Conservation (phyloP, 2,888 invertebrate genomes). For the Allacma fusca region DNA sequence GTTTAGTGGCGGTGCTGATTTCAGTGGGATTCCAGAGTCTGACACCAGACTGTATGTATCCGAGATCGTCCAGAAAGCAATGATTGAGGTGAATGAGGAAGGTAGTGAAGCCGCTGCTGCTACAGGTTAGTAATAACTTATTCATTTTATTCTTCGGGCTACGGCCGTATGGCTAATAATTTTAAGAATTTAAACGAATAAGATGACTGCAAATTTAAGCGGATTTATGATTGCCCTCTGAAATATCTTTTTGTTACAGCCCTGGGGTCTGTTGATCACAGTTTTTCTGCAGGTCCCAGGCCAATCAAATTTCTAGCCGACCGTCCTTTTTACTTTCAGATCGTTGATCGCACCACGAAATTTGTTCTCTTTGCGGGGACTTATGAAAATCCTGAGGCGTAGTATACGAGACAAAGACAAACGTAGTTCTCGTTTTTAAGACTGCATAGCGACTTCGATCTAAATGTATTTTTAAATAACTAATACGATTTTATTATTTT, state of each 20-base stretch:
- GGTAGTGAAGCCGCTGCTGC: constrained; percentile 87
- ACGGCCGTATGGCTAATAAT: too few species aligned
- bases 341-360: constrained; percentile 53
- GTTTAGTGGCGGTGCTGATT: constrained; percentile 72
- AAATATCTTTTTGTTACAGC: constrained; percentile 35
- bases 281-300: constrained; percentile 43
- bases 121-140: constrained; percentile 70
- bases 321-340: constrained; percentile 57
- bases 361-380: constrained; percentile 55
- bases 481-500: too few species aligned
- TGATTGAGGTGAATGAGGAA: constrained; percentile 86
- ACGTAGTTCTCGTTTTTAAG: too few species aligned
- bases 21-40: constrained; percentile 71
- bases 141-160: background rate
- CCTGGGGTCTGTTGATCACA: constrained; percentile 47
- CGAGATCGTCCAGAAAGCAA: constrained; percentile 82
- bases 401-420: too few species aligned
- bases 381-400: constrained; percentile 49
- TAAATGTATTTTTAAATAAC: too few species aligned
- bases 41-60: constrained; percentile 70
- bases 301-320: constrained; percentile 52
- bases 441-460: too few species aligned
- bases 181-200: too few species aligned
- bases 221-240: too few species aligned
- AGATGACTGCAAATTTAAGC: too few species aligned